Evolutionary conservation across 2,113 vertebrate species (phyloP).

Genomic region (Dolichotis patagonum): DNA sequence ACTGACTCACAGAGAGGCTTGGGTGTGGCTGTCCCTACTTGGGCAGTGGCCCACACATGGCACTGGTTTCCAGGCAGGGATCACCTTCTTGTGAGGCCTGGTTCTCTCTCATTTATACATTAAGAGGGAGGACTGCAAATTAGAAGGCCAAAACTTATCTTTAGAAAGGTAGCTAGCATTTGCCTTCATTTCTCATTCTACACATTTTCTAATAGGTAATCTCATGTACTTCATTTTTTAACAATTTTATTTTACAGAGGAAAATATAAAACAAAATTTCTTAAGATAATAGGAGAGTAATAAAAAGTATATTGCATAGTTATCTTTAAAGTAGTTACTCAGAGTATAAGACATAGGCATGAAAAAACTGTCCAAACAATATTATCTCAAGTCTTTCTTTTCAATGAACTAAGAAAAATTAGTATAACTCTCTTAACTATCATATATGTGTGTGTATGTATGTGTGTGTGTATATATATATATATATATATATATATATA

Average conservation of each 20-base stretch:
- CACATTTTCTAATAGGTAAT: neutral
- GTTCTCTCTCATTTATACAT: neutral
- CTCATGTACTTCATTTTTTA: neutral
- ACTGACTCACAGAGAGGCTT: too few relatives aligned
- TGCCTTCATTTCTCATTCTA: neutral
- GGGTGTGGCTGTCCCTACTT: too few relatives aligned
- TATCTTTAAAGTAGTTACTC: neutral
- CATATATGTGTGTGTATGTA: too few relatives aligned
- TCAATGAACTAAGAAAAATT: neutral
- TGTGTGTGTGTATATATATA: neutral
- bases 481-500: neutral
- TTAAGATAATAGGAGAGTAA: neutral
- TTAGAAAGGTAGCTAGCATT: neutral
- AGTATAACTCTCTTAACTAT: neutral
- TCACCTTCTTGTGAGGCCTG: too few relatives aligned
- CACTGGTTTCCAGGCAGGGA: too few relatives aligned
- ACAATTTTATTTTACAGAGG: neutral
- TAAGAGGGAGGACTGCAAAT: neutral
- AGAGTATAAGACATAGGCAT: neutral
- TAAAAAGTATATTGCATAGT: neutral
- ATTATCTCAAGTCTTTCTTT: neutral
- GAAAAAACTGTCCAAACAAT: neutral
- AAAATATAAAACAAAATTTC: neutral
- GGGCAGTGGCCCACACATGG: too few relatives aligned
- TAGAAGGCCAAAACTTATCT: neutral